A percentile compares a stretch with the other conserved stretches of the same genome.
These are phyloP conservation scores for Acholoe squamosa DNA, from an alignment of 2,888 invertebrate species.

Conservation along the genomic window DNA sequence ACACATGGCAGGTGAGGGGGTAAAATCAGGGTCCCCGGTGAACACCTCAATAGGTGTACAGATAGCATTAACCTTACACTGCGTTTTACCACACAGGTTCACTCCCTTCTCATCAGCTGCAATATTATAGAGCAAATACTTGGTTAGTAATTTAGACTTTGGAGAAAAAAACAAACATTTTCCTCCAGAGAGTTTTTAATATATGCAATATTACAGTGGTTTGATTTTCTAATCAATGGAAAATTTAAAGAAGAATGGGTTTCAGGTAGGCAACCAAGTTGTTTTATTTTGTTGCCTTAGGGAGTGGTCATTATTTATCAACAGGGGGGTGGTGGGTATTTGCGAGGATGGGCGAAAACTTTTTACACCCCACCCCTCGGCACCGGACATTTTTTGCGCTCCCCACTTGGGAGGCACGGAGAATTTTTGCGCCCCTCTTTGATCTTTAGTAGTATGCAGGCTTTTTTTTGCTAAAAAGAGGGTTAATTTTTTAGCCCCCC, in stretches of 20 bases:
- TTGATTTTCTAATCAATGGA: not conserved
- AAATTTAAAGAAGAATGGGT: not conserved
- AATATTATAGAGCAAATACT: not conserved
- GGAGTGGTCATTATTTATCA: too few species aligned
- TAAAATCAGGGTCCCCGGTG: not conserved
- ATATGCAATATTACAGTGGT: not conserved
- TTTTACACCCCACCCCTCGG: too few species aligned
- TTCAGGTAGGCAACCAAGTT: not conserved
- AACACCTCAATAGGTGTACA: not conserved
- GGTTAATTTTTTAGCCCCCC: too few species aligned
- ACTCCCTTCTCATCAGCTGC: conserved; percentile 15
- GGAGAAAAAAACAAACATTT: not conserved
- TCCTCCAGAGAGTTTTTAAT: not conserved
- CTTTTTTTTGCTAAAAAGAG: too few species aligned
- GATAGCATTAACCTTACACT: not conserved
- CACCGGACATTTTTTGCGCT: not conserved
- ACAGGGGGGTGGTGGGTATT: too few species aligned
- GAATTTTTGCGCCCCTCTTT: too few species aligned
- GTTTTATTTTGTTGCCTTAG: not conserved
- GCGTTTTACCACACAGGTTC: not conserved
- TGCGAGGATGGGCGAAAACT: too few species aligned
- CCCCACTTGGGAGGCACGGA: too few species aligned
- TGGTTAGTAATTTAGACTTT: not conserved
- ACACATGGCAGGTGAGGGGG: not conserved
- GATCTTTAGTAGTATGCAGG: too few species aligned